Evolutionary conservation across 1,140 invertebrate genomes (phyloP).

Genomic region (Cataglyphis hispanica): DNA sequence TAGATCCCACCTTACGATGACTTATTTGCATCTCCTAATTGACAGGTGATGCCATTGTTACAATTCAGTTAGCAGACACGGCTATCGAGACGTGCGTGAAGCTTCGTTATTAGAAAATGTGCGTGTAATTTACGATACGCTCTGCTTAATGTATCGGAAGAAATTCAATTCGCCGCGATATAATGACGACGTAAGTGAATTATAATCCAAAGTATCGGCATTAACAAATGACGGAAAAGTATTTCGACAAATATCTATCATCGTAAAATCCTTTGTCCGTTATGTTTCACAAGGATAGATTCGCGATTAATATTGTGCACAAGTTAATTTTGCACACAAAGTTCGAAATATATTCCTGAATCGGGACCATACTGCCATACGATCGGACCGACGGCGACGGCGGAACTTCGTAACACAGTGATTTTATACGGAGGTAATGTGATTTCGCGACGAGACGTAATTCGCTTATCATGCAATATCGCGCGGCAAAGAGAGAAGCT

Average conservation of each 20-base stretch:
- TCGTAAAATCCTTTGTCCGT: neutral
- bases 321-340: neutral
- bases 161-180: slow-evolving; percentile 20
- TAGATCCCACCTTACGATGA: neutral
- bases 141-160: slow-evolving; percentile 10
- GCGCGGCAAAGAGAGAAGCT: slow-evolving; percentile 81
- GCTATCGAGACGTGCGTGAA: neutral
- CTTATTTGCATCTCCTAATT: slow-evolving; percentile 14
- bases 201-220: slow-evolving; percentile 4
- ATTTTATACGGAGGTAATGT: slow-evolving; percentile 81
- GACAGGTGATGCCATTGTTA: slow-evolving; percentile 36
- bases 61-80: slow-evolving; percentile 7
- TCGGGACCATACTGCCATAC: neutral
- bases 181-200: slow-evolving; percentile 27
- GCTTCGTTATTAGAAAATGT: neutral
- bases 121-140: neutral
- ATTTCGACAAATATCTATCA: neutral
- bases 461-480: slow-evolving; percentile 84
- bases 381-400: slow-evolving; percentile 14
- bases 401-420: slow-evolving; percentile 57
- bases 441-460: slow-evolving; percentile 80
- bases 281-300: neutral
- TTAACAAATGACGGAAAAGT: neutral
- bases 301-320: too few species aligned
- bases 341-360: slow-evolving; percentile 37